Percentiles rank a stretch among this genome's conserved stretches.
Evolutionary conservation across 2,113 vertebrate species (phyloP).

Genomic region (Mastomys natalensis): DNA sequence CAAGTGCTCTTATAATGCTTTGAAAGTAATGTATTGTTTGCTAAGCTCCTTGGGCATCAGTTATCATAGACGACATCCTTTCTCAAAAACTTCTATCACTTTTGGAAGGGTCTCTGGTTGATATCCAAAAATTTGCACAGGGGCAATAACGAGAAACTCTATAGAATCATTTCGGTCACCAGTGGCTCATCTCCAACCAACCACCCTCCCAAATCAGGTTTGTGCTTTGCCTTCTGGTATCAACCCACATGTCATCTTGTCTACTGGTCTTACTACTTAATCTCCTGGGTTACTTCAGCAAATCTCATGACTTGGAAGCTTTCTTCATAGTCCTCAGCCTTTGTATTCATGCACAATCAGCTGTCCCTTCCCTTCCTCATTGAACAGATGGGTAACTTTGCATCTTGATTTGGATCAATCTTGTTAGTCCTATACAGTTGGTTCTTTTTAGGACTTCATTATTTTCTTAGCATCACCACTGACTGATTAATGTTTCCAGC

Average conservation of each 20-base stretch:
- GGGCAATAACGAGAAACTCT: constrained; percentile 91
- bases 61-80: constrained; percentile 89
- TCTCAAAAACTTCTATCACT: constrained; percentile 92
- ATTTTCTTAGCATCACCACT: constrained; percentile 94
- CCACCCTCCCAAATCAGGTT: constrained; percentile 90
- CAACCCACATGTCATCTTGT: constrained; percentile 91
- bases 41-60: constrained; percentile 89
- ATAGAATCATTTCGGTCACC: constrained; percentile 84
- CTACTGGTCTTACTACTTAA: constrained; percentile 93
- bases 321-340: constrained; percentile 96
- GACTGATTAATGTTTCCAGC: constrained; percentile 99
- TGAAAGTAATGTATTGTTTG: constrained; percentile 87
- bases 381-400: constrained; percentile 97
- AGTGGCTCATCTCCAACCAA: constrained; percentile 86
- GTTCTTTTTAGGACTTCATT: constrained; percentile 97
- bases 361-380: constrained; percentile 95
- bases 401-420: constrained; percentile 98
- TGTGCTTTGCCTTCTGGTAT: constrained; percentile 91
- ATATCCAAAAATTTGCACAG: constrained; percentile 91
- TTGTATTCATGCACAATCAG: constrained; percentile 97
- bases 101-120: constrained; percentile 92
- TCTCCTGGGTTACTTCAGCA: constrained; percentile 97
- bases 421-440: constrained; percentile 94
- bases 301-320: constrained; percentile 98
- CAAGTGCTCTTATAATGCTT: constrained; percentile 89